Conservation (phyloP, 2,888 invertebrate species). For the Didymodactylos carnosus region DNA sequence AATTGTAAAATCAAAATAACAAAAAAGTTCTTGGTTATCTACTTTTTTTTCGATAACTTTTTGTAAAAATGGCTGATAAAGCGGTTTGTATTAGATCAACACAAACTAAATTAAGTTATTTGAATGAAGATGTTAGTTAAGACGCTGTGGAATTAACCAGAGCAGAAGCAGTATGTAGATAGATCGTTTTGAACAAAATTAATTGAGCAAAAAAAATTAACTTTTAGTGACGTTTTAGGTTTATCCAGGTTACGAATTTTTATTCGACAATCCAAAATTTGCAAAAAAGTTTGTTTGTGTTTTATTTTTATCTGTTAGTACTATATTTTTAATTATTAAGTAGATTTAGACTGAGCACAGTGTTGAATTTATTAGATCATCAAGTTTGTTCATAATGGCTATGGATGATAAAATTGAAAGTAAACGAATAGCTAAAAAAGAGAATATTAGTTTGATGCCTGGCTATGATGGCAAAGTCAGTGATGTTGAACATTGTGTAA, state of each 20-base stretch:
- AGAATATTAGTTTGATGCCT: conserved; percentile 46
- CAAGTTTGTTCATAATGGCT: conserved; percentile 41
- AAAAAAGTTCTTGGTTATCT: no score
- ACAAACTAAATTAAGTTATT: conserved; percentile 43
- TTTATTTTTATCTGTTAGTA: conserved; percentile 17
- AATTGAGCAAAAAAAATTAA: background rate
- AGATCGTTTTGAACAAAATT: background rate
- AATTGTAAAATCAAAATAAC: background rate
- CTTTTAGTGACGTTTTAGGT: conserved; percentile 28
- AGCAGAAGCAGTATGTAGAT: conserved; percentile 41
- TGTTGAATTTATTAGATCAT: conserved; percentile 45
- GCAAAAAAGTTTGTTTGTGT: conserved; percentile 40
- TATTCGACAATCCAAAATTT: conserved; percentile 48
- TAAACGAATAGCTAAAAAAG: conserved; percentile 43
- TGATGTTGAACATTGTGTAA: conserved; percentile 42
- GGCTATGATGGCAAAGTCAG: conserved; percentile 39
- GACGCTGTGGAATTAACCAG: conserved; percentile 42
- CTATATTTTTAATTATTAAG: conserved; percentile 14
- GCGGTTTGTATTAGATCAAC: conserved; percentile 46
- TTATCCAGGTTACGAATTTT: conserved; percentile 37
- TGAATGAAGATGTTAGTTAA: conserved; percentile 44
- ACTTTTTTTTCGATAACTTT: conserved; percentile 19
- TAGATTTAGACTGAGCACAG: conserved; percentile 37
- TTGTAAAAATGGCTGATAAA: conserved; percentile 48
- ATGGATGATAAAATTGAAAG: conserved; percentile 52